Base-by-base conservation (phyloP, 2,888 invertebrate genomes). In the Hydrotaea diabolus region DNA sequence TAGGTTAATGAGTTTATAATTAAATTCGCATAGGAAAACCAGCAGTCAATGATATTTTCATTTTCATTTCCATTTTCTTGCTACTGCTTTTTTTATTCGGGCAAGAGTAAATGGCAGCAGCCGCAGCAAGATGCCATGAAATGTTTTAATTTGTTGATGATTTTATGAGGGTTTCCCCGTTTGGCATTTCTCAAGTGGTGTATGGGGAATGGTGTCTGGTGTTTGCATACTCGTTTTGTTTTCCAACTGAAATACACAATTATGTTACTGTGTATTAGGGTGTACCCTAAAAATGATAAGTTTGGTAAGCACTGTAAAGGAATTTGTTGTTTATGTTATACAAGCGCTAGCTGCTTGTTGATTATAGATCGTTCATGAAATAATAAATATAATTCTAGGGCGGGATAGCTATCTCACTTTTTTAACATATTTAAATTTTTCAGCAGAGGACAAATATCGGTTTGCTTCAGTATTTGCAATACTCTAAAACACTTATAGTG, bases 1-100 rank as follows among this genome's bases (percentile, higher is more conserved):
- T 71, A 57, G 62, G 62, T 64, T 66, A 79, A 79, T 78, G 64
- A 79, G 73, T 73, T 79, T 79, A 73, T 74, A 79, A 79, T 79
- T 79, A 64, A 79, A 79, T 55, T 64, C 62, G 26, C 23, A 2
- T 49, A 15, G 9, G 8, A 39, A 64, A 64, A 31, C 0, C 19
- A 13, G 19, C 36, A 39, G 13, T 36, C n/a, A 46, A 64, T 23
- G 55, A 66, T 19, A 17, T 8, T 62, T 62, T 46, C 59, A 26
- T 62, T 75, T 19, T 46, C 8, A 7, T 17, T n/a, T 57, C 23
- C 31, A 7, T 23, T 31, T 5, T 21, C 19, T 2, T 57, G 5
- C 31, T 62, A 31, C 13, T 11, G 31, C 55, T 57, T 57, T 31
- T 62, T 39, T 31, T 8, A 3, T 17, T 64, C 17, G 31, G 36